These are phyloP conservation scores for Molossus molossus DNA, from an alignment of 2,797 vertebrate genomes.

Conservation along the genomic window DNA sequence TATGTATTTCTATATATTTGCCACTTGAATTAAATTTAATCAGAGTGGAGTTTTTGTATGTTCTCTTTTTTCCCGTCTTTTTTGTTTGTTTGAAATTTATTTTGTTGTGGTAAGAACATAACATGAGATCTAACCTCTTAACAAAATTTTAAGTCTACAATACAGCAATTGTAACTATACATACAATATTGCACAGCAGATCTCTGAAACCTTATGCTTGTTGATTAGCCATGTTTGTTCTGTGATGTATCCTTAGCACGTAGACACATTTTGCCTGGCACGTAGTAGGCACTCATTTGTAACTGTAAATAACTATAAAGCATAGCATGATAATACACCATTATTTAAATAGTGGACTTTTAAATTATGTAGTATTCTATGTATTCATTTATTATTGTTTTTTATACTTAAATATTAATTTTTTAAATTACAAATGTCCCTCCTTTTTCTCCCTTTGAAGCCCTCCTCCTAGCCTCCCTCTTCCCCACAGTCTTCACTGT, in stretches of 20 bases:
- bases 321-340: background rate
- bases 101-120: background rate
- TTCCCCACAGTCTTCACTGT: no score
- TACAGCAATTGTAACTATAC: background rate
- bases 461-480: no score
- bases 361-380: background rate
- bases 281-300: background rate
- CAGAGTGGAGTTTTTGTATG: background rate
- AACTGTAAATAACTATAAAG: constrained; percentile 34
- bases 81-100: background rate
- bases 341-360: constrained; percentile 9
- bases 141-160: background rate
- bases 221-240: background rate
- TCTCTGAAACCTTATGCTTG: background rate
- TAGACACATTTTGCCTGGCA: background rate
- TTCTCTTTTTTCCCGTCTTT: background rate
- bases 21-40: constrained; percentile 39
- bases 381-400: no score
- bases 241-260: background rate
- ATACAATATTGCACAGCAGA: background rate
- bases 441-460: no score
- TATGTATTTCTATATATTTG: constrained; percentile 7
- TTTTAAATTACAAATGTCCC: no score
- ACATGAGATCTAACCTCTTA: background rate
- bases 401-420: no score